These are phyloP conservation scores for Sisyra terminalis DNA, from an alignment of 2,888 invertebrate species.

Conservation along the genomic window DNA sequence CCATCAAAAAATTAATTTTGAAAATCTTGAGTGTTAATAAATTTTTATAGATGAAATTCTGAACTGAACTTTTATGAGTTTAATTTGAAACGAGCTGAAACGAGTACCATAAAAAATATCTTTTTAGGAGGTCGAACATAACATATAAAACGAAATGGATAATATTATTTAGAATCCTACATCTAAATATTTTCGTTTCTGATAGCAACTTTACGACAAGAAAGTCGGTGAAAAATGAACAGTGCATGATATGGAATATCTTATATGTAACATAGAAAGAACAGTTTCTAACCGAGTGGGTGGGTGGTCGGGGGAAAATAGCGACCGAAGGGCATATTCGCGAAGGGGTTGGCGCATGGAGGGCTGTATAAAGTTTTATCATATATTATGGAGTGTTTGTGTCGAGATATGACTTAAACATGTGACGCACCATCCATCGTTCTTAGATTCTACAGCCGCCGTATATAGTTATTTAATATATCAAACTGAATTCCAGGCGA, in stretches of 20 bases:
- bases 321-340: too few species aligned
- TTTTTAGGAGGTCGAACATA: background rate
- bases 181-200: conserved; percentile 1
- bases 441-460: background rate
- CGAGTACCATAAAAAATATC: background rate
- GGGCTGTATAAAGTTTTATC: conserved; percentile 9
- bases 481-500: too few species aligned
- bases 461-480: too few species aligned
- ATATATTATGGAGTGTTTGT: conserved; percentile 9
- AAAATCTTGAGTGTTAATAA: background rate
- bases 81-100: background rate
- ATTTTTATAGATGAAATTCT: background rate
- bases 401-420: conserved; percentile 8
- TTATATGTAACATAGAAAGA: conserved; percentile 1
- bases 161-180: background rate
- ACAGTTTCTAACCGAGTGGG: background rate
- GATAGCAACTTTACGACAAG: conserved; percentile 4
- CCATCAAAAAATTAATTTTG: too few species aligned
- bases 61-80: background rate
- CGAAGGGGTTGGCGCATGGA: background rate
- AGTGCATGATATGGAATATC: conserved; percentile 7
- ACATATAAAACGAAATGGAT: background rate
- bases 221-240: conserved; percentile 7
- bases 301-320: conserved; percentile 1
- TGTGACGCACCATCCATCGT: conserved; percentile 7